These are phyloP conservation scores for Uloborus diversus DNA, from an alignment of 1,140 invertebrate genomes.

Conservation along the genomic window DNA sequence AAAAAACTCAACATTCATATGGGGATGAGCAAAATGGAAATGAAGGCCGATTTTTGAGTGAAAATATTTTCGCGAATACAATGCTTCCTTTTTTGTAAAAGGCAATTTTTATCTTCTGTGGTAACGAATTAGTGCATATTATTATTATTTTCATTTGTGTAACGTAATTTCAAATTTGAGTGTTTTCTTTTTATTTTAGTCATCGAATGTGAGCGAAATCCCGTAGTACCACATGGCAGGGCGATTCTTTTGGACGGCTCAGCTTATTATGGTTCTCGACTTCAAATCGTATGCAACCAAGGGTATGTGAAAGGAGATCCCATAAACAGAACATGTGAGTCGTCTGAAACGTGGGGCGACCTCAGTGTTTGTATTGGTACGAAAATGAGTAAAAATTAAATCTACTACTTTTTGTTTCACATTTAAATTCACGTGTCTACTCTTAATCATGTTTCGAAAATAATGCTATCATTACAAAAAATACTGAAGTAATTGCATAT, in stretches of 20 bases:
- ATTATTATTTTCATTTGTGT: not conserved
- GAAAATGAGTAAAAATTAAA: too few species aligned
- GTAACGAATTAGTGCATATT: not conserved
- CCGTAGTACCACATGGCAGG: constrained; percentile 10
- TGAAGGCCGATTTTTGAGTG: too few species aligned
- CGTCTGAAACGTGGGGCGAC: constrained; percentile 18
- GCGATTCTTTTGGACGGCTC: not conserved
- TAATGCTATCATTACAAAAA: too few species aligned
- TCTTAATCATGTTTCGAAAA: too few species aligned
- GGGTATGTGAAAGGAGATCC: not conserved
- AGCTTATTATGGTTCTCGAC: constrained; percentile 1
- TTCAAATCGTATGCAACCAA: constrained; percentile 13
- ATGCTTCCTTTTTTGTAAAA: too few species aligned
- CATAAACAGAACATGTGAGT: not conserved
- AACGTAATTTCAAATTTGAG: not conserved
- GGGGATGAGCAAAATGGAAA: too few species aligned
- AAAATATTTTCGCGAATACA: too few species aligned
- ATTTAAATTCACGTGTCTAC: too few species aligned
- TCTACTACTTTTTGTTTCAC: too few species aligned
- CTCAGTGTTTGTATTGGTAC: constrained; percentile 15
- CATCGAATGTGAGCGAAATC: constrained; percentile 13
- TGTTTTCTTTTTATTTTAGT: not conserved
- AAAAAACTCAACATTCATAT: too few species aligned
- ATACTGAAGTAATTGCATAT: too few species aligned
- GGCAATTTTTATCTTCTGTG: not conserved